Evolutionary conservation across 2,113 vertebrate genomes (phyloP).

Genomic region (Suncus etruscus): DNA sequence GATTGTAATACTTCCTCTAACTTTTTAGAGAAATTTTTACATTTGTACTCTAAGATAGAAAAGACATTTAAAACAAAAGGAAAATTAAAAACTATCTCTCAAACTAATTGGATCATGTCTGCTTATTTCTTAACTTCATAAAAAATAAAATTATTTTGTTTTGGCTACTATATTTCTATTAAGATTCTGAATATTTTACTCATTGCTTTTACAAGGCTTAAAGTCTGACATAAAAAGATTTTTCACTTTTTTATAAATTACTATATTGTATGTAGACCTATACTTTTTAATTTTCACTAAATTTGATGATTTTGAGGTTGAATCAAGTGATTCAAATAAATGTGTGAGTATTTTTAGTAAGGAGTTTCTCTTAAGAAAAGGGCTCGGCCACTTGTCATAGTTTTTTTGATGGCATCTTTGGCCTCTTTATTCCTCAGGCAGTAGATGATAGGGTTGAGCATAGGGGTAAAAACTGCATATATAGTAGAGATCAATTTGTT

Average conservation of each 20-base stretch:
- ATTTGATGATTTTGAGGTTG: neutral
- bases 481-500: constrained; percentile 83
- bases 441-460: constrained; percentile 85
- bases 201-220: constrained; percentile 15
- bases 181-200: constrained; percentile 5
- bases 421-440: constrained; percentile 85
- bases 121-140: constrained; percentile 9
- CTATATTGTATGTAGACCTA: neutral
- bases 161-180: neutral
- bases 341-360: constrained; percentile 17
- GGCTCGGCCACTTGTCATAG: constrained; percentile 15
- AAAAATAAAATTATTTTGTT: constrained; percentile 25
- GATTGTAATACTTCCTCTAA: neutral
- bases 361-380: constrained; percentile 59
- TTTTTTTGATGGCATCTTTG: constrained; percentile 78
- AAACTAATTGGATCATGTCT: neutral
- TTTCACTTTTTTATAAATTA: neutral
- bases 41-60: neutral
- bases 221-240: neutral
- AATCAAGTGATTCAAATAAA: neutral
- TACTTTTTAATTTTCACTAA: neutral
- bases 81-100: neutral
- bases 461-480: constrained; percentile 82
- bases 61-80: constrained; percentile 27
- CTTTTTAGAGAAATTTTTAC: neutral